phyloP scores from a whole-genome alignment of 2,888 invertebrate genomes.

The Diloba caeruleocephala region DNA sequence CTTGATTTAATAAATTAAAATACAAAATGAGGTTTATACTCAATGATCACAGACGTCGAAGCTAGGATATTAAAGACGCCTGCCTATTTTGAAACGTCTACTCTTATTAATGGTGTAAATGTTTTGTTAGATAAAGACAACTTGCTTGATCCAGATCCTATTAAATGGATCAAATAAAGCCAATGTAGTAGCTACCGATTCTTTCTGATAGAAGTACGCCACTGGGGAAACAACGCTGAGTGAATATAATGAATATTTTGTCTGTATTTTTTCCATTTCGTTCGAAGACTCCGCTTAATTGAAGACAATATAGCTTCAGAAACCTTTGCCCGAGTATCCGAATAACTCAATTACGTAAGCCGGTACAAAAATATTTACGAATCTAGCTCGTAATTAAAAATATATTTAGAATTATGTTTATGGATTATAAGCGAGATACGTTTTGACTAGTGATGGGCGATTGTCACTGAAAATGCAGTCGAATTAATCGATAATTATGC shows the following conservation, averaged over 20 bases:
- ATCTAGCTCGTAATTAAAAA: too few relatives aligned
- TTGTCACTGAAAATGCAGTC: too few relatives aligned
- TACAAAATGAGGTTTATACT: slow-evolving; percentile 49
- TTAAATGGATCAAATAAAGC: slow-evolving; percentile 46
- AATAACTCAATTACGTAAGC: slow-evolving; percentile 51
- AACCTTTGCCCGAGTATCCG: slow-evolving; percentile 33
- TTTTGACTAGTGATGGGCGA: too few relatives aligned
- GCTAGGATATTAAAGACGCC: slow-evolving; percentile 27
- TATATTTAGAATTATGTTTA: too few relatives aligned
- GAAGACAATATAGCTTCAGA: slow-evolving; percentile 41
- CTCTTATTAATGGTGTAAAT: background rate
- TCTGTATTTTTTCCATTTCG: slow-evolving; percentile 48
- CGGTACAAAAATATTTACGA: slow-evolving; percentile 30
- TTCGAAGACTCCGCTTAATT: slow-evolving; percentile 38
- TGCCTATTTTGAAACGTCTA: slow-evolving; percentile 14
- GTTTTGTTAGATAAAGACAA: background rate
- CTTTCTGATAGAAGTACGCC: slow-evolving; percentile 12
- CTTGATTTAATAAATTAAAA: slow-evolving; percentile 57
- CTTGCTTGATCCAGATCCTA: slow-evolving; percentile 12
- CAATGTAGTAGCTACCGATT: slow-evolving; percentile 35
- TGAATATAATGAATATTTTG: slow-evolving; percentile 46
- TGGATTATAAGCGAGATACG: too few relatives aligned
- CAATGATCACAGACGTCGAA: slow-evolving; percentile 38
- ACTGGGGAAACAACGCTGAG: slow-evolving; percentile 15
- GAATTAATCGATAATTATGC: too few relatives aligned